These are phyloP conservation scores for Falco naumanni DNA, from an alignment of 2,797 vertebrate genomes.

Conservation along the genomic window DNA sequence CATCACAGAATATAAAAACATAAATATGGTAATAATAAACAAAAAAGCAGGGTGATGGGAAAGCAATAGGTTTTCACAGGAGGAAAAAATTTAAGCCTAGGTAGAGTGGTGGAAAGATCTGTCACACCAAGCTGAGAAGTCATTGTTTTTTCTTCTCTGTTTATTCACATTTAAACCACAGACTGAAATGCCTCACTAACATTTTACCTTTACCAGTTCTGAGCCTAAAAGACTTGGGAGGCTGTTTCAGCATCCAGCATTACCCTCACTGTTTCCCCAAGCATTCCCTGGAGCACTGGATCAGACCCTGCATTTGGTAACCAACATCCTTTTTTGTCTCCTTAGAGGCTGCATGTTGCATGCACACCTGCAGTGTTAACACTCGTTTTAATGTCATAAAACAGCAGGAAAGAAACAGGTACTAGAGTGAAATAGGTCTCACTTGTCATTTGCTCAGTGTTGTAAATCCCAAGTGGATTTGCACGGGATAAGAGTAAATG, in stretches of 20 bases:
- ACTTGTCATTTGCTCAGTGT: neutral
- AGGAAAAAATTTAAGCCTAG: neutral
- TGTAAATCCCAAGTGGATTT: neutral
- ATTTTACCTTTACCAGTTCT: neutral
- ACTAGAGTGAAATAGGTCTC: neutral
- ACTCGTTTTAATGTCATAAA: neutral
- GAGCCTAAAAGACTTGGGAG: neutral
- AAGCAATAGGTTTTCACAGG: neutral
- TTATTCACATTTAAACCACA: neutral
- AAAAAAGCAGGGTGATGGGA: neutral
- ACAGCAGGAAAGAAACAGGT: neutral
- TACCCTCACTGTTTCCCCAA: neutral
- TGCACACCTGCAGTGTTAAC: neutral
- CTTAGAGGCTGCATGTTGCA: neutral
- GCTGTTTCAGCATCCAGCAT: neutral
- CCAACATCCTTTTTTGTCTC: neutral
- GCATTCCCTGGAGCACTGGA: neutral
- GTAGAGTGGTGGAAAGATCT: neutral
- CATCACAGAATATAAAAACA: neutral
- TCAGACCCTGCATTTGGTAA: neutral
- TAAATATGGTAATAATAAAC: neutral
- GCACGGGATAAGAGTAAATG: neutral
- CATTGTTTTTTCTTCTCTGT: neutral
- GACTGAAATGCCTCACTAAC: neutral
- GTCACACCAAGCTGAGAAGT: neutral